phyloP scores from a whole-genome alignment of 2,113 vertebrate species.

The Zapus hudsonius region DNA sequence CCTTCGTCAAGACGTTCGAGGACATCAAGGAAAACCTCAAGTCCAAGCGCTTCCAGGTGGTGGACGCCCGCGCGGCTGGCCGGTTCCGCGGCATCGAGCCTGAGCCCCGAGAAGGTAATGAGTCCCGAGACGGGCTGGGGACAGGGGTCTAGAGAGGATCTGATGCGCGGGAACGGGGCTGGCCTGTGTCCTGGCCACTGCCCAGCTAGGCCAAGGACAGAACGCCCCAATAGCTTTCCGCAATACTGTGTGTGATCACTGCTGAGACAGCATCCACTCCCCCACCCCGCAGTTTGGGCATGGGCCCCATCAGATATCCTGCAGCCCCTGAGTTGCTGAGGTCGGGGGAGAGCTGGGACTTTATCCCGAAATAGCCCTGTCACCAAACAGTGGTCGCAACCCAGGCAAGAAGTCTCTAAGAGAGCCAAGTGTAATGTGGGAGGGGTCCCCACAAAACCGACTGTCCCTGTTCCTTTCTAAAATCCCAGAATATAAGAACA shows the following conservation, averaged over 20 bases:
- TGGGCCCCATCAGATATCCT: too few species aligned
- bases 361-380: neutral
- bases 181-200: neutral
- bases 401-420: too few species aligned
- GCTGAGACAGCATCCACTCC: neutral
- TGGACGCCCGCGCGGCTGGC: conserved; percentile 91
- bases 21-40: conserved; percentile 91
- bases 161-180: neutral
- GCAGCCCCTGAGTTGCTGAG: neutral
- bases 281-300: too few species aligned
- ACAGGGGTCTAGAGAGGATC: accelerated
- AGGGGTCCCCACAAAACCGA: neutral
- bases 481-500: neutral
- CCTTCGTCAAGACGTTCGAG: conserved; percentile 90
- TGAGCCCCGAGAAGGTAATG: conserved; percentile 94
- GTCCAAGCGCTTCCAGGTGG: conserved; percentile 87
- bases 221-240: neutral
- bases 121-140: neutral
- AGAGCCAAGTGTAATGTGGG: too few species aligned
- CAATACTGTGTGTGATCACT: neutral
- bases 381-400: neutral
- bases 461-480: neutral
- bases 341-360: neutral
- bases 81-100: conserved; percentile 93
- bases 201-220: too few species aligned